A percentile compares a stretch with the other conserved stretches of the same genome.
Conservation (phyloP, 2,797 vertebrate genomes). For the Girardinus metallicus region DNA sequence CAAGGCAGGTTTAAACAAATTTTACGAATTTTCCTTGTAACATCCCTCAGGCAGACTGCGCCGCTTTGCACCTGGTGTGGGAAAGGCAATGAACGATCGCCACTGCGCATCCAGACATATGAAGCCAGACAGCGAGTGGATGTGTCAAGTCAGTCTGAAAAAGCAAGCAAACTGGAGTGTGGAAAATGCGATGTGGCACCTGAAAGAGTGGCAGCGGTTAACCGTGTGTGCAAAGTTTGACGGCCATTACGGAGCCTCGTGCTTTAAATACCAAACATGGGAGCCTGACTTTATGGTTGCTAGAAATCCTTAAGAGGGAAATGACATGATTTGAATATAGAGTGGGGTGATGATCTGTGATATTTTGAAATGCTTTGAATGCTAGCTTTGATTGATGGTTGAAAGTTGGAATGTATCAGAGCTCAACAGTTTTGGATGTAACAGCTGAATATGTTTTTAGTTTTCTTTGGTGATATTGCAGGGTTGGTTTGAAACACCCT, state of each 20-base stretch:
- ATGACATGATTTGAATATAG: slow-evolving; percentile 61
- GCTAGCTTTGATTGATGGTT: slow-evolving; percentile 12
- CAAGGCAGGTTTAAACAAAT: background rate
- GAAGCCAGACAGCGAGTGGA: slow-evolving; percentile 39
- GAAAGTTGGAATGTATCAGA: background rate
- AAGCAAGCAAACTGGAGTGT: slow-evolving; percentile 30
- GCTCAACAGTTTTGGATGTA: background rate
- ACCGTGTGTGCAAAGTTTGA: slow-evolving; percentile 20
- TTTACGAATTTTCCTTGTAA: background rate
- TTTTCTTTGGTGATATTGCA: background rate
- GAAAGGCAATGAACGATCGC: slow-evolving; percentile 1
- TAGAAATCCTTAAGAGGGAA: slow-evolving; percentile 24
- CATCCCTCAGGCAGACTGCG: slow-evolving; percentile 16
- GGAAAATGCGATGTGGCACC: slow-evolving; percentile 62
- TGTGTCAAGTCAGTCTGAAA: slow-evolving; percentile 42
- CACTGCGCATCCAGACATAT: slow-evolving; percentile 37
- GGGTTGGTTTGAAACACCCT: background rate
- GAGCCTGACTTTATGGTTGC: background rate
- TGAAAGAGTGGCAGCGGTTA: slow-evolving; percentile 40
- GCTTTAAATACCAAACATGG: slow-evolving; percentile 15
- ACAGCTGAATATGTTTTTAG: background rate
- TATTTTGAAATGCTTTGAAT: slow-evolving; percentile 43
- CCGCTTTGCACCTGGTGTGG: slow-evolving; percentile 36
- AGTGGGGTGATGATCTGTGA: slow-evolving; percentile 46
- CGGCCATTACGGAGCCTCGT: slow-evolving; percentile 31